Evolutionary conservation across 2,888 invertebrate genomes (phyloP), one percentile per base, ranked within the genome.

Genomic region (Argyra leucocephala): DNA sequence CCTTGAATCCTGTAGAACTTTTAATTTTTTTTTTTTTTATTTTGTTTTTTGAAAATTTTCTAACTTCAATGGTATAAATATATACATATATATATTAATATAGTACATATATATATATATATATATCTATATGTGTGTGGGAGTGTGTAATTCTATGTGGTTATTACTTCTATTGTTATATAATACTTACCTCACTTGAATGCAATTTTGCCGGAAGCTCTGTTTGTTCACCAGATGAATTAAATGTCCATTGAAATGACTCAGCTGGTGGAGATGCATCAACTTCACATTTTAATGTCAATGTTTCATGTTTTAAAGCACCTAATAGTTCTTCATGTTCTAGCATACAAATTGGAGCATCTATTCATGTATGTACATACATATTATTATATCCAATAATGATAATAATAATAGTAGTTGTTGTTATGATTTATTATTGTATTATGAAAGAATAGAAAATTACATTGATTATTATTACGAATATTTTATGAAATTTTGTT

Each of bases 201-300:
- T 80, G 83, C 64, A 80, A 71, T 73, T 86, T 85, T 64, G 87
- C 85, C 66, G 91, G 86, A 71, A 91, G 83, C 77, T 91, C 89
- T 63, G 88, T 87, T 80, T 90, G 88, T 75, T 91, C 91, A 22
- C 92, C 92, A 67, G 91, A 91, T 78, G 91, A 91, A 82, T 94
- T 94, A 83, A 94, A 93, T 70, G 92, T 92, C 94, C 94, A 94
- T 74, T 91, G 90, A 81, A 93, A 94, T 74, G 88, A 86, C 73
- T 88, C 86, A 66, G 89, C 85, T 10, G 91, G 86, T n/a, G 93
- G 93, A 76, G 93, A 92, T 71, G 93, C 90, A 75, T 93, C 91
- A 70, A 93, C 92, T 70, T 91, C 89, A 77, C 93, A 94, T 76
- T 88, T 87, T 70, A 93, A 81, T 65, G 88, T 85, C 66, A 93